phyloP scores from a whole-genome alignment of 2,797 vertebrate species.

The Anas georgica region DNA sequence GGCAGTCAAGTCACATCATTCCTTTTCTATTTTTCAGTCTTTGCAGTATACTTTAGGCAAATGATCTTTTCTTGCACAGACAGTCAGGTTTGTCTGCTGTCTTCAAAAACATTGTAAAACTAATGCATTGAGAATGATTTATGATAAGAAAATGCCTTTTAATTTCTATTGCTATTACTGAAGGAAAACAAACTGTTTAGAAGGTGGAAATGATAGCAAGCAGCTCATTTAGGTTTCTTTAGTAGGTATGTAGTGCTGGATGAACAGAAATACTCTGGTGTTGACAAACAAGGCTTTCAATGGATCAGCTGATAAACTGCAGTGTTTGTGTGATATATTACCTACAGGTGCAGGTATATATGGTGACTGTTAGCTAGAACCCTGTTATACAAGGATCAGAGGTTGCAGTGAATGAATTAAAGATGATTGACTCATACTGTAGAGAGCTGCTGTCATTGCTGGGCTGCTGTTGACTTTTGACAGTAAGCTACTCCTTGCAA shows the following conservation, averaged over 20 bases:
- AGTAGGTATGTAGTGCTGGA: not conserved
- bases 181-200: not conserved
- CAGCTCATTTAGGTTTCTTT: not conserved
- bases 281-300: not conserved
- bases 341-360: not conserved
- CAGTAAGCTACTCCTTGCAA: not conserved
- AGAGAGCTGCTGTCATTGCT: not conserved
- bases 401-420: not conserved
- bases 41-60: not conserved
- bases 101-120: not conserved
- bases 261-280: not conserved
- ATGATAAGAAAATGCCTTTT: not conserved
- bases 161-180: not conserved
- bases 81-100: not conserved
- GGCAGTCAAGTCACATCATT: accelerated
- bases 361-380: not conserved
- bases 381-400: not conserved
- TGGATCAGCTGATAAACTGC: not conserved
- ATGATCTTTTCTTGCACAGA: not conserved
- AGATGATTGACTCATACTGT: not conserved
- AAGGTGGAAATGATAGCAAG: not conserved
- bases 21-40: not conserved
- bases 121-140: not conserved
- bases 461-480: not conserved
- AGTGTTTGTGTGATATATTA: not conserved